Conservation (phyloP, 2,888 invertebrate genomes). For the Selenia dentaria region DNA sequence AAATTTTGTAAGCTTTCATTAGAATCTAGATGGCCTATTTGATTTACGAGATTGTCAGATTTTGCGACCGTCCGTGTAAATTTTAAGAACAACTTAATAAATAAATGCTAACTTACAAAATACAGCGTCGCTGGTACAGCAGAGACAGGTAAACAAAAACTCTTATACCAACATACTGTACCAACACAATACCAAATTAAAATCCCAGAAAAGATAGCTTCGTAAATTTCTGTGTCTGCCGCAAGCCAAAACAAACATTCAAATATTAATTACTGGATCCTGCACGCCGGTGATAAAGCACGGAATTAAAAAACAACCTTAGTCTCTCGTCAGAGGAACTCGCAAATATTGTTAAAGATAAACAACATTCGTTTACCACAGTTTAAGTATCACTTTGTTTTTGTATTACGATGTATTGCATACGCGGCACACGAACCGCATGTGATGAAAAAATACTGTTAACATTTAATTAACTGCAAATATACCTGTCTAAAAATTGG, state of each 20-base stretch:
- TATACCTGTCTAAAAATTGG: too few species aligned
- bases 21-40: too few species aligned
- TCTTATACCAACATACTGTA: constrained; percentile 21
- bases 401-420: too few species aligned
- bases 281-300: constrained; percentile 55
- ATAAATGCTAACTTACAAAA: background rate
- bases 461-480: too few species aligned
- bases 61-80: too few species aligned
- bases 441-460: too few species aligned
- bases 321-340: constrained; percentile 14
- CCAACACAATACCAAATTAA: constrained; percentile 46
- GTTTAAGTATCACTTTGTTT: too few species aligned
- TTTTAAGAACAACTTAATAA: too few species aligned
- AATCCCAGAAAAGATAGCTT: constrained; percentile 43
- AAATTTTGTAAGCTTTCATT: too few species aligned
- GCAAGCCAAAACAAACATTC: constrained; percentile 53
- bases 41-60: too few species aligned
- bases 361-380: background rate
- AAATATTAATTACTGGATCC: constrained; percentile 57
- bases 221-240: constrained; percentile 41
- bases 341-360: background rate
- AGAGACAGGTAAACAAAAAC: constrained; percentile 25
- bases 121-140: background rate
- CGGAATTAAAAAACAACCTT: constrained; percentile 49
- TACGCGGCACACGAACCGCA: too few species aligned